These are phyloP conservation scores for Epizoanthus illoricatus DNA, from an alignment of 92 coral and sea anemone species.

Conservation along the genomic window DNA sequence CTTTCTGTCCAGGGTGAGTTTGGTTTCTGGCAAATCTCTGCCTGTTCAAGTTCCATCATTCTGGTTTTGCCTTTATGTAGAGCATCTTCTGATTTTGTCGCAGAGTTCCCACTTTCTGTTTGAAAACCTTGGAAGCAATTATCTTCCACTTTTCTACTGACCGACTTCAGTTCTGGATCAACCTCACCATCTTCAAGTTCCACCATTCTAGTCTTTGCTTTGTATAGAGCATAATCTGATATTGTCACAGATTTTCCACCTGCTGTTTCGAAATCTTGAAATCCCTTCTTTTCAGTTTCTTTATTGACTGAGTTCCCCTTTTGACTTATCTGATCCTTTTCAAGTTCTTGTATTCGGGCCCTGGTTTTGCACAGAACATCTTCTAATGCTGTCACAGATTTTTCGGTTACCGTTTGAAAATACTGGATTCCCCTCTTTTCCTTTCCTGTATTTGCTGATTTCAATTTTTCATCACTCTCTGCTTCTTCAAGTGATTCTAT, in stretches of 20 bases:
- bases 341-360: slow-evolving; percentile 2
- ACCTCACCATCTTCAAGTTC: background rate
- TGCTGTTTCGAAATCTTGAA: slow-evolving; percentile 49
- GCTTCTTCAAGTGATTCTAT: background rate
- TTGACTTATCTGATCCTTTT: slow-evolving; percentile 2
- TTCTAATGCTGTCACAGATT: slow-evolving; percentile 18
- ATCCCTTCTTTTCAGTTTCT: background rate
- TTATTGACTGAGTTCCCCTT: no score
- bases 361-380: slow-evolving; percentile 53
- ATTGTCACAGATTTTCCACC: slow-evolving; percentile 25
- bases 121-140: slow-evolving; percentile 28
- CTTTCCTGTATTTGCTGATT: background rate
- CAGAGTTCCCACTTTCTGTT: slow-evolving; percentile 45
- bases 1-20: background rate
- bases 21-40: background rate
- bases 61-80: slow-evolving; percentile 11
- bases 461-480: background rate
- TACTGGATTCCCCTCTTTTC: background rate
- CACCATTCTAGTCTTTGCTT: background rate
- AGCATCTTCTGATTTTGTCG: slow-evolving; percentile 2
- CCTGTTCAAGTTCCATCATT: background rate
- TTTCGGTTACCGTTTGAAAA: slow-evolving; percentile 26
- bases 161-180: no score
- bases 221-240: slow-evolving; percentile 25
- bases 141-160: background rate